A percentile compares a stretch with the other conserved stretches of the same genome.
phyloP scores from a whole-genome alignment of 2,113 vertebrate genomes.

The Petrocephalus microphthalmus region DNA sequence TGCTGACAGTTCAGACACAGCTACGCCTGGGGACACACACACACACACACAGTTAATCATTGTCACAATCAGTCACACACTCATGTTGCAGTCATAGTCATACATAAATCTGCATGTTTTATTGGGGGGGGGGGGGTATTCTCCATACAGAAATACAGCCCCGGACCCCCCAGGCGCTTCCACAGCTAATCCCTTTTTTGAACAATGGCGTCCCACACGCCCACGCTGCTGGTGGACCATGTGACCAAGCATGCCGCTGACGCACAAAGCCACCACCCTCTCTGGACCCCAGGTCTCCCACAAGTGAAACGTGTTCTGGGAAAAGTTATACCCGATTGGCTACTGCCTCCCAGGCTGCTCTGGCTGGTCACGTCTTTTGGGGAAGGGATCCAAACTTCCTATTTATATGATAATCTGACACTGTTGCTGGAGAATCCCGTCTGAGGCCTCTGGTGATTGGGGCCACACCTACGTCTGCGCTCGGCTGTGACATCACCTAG shows the following conservation, averaged over 20 bases:
- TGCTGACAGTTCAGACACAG: slow-evolving; percentile 2
- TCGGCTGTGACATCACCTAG: background rate
- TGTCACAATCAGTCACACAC: background rate
- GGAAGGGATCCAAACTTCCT: slow-evolving; percentile 9
- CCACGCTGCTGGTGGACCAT: background rate
- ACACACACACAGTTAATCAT: background rate
- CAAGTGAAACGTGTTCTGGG: background rate
- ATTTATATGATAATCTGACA: slow-evolving; percentile 23
- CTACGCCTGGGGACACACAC: slow-evolving; percentile 1
- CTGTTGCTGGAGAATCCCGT: slow-evolving; percentile 26
- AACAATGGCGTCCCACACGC: background rate
- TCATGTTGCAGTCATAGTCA: background rate
- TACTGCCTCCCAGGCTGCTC: background rate
- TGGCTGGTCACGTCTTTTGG: slow-evolving; percentile 12
- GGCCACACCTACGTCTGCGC: background rate
- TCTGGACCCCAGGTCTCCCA: background rate
- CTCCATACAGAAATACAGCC: background rate
- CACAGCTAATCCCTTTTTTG: background rate
- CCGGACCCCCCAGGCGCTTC: background rate
- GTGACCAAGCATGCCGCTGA: background rate
- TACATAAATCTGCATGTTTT: slow-evolving; percentile 3
- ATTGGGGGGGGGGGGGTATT: background rate
- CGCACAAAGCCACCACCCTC: background rate
- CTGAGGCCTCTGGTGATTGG: background rate
- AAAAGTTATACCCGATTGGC: background rate